Percentiles rank a stretch among this genome's conserved stretches.
Conservation (phyloP, 2,797 vertebrate species). For the Mus minutoides region DNA sequence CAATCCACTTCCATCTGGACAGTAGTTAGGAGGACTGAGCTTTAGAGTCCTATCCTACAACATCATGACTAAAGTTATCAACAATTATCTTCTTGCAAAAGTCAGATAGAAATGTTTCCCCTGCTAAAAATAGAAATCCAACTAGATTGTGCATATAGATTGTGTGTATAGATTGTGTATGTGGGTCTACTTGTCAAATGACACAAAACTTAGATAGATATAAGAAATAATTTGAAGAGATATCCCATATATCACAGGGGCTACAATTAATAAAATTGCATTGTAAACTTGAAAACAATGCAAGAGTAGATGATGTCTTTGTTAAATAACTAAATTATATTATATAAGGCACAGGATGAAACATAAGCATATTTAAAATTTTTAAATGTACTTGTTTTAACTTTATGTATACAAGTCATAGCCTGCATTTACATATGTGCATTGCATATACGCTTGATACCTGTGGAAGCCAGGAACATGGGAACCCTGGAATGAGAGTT, state of each 20-base stretch:
- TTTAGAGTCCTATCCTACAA: neutral
- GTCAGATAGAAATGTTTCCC: neutral
- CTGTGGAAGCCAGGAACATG: too few relatives aligned
- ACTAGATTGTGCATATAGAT: neutral
- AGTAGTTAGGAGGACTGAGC: neutral
- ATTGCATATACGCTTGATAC: neutral
- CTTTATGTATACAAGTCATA: neutral
- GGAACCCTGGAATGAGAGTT: too few relatives aligned
- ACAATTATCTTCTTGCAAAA: neutral
- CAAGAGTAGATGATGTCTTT: neutral
- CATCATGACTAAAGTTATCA: neutral
- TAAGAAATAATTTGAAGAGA: neutral
- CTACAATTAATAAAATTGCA: neutral
- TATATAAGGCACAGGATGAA: neutral
- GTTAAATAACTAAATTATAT: neutral
- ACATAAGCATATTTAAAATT: neutral
- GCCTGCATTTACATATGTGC: too few relatives aligned
- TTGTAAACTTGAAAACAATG: neutral
- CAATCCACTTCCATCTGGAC: neutral
- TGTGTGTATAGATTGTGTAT: too few relatives aligned
- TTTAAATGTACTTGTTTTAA: neutral
- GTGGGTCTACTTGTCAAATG: neutral
- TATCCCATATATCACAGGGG: neutral
- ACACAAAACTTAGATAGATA: neutral
- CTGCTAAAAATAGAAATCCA: neutral